Evolutionary conservation across 2,888 invertebrate genomes (phyloP).

Genomic region (Graphium colonna): DNA sequence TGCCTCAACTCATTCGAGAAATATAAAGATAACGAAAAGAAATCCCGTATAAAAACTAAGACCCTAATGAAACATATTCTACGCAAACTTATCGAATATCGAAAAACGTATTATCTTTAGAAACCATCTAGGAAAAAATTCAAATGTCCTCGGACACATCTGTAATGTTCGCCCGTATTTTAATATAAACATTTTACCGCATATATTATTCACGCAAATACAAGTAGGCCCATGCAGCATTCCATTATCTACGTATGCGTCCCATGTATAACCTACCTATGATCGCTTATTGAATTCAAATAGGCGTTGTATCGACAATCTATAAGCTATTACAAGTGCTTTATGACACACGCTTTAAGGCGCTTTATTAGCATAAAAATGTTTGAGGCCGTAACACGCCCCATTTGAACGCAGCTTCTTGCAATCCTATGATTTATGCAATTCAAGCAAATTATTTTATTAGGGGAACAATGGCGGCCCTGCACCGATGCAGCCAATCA

Average conservation of each 20-base stretch:
- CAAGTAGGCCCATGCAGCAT: slow-evolving; percentile 1
- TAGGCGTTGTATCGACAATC: slow-evolving; percentile 30
- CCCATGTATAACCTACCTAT: slow-evolving; percentile 36
- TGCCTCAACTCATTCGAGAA: neutral
- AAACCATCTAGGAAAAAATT: slow-evolving; percentile 6
- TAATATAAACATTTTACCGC: neutral
- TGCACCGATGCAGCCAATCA: slow-evolving; percentile 55
- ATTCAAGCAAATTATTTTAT: slow-evolving; percentile 56
- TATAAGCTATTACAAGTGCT: slow-evolving; percentile 35
- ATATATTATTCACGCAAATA: slow-evolving; percentile 12
- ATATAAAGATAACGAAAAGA: neutral
- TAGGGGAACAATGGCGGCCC: slow-evolving; percentile 58
- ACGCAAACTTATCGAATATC: neutral
- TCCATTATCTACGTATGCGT: slow-evolving; percentile 33
- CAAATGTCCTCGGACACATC: neutral
- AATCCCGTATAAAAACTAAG: neutral
- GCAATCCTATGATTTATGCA: slow-evolving; percentile 32
- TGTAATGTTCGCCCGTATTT: slow-evolving; percentile 1
- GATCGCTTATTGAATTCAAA: slow-evolving; percentile 41
- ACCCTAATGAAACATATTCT: too few species aligned
- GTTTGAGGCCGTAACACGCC: slow-evolving; percentile 18
- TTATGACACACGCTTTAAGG: slow-evolving; percentile 32
- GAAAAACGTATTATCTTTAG: neutral
- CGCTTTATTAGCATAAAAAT: slow-evolving; percentile 13
- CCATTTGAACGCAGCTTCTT: slow-evolving; percentile 1